Base-by-base conservation (phyloP, 1,140 invertebrate genomes). In the Drosophila littoralis region DNA sequence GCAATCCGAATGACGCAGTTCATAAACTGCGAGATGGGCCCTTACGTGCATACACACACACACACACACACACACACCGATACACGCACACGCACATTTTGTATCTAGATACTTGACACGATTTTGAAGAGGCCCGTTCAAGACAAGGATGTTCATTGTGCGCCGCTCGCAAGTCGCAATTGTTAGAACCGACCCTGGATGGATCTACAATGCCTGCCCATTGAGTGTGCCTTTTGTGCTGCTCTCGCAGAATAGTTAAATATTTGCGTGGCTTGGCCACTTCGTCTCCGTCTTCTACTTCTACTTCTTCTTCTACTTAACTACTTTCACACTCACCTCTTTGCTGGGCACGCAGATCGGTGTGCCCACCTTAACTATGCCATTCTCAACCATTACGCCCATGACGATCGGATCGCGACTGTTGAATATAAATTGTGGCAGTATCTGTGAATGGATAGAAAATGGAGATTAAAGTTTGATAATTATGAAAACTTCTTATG, bases 371-470 rank as follows among this genome's bases (percentile, higher is more conserved):
- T 97, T 98, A 1, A 99, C 94, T 60, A 99, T 96, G 13, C 99
- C 99, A 45, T 96, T 98, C 93, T 99, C 98, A 1, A 99, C 95
- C 93, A 96, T 97, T 1, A 99, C 98, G 40, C 99, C 99, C 78
- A 97, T 95, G 7, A 99, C 97, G 90, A 99, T 99, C 0, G 99
- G 99, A 94, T 99, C 98, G 60, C 99, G 94, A 3, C 97, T 97
- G 93, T 99, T 99, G 95, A 99, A 99, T 74, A 99, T 95, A 93
- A 96, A 98, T 93, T 99, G 96, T 42, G 95, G 95, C 86, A 95
- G 91, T 70, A 95, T 93, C 93, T 94, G 92, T 59, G 72, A 67
- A 6, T 17, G 43, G 48, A 15, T 7, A 35, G 32, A 58, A 13
- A 32, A 5, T 60, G 42, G 7, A 32, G 43, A 75, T 63, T 69